These are phyloP conservation scores for Conus canariensis DNA, from an alignment of 2,888 invertebrate genomes.

Conservation along the genomic window DNA sequence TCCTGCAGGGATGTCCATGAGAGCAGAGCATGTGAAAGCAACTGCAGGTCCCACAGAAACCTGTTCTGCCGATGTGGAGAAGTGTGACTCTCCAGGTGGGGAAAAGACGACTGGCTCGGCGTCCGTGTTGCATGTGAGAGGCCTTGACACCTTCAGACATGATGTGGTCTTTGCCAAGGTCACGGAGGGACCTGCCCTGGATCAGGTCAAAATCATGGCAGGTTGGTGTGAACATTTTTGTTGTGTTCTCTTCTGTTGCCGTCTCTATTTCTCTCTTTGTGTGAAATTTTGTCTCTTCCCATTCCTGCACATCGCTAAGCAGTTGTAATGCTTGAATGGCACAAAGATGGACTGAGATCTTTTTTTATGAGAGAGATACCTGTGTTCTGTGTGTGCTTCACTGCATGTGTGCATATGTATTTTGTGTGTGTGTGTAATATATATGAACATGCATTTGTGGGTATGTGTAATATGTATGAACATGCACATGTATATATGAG, in stretches of 20 bases:
- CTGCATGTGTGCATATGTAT: neutral
- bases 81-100: neutral
- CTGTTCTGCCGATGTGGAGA: neutral
- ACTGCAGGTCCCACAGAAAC: neutral
- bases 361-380: no score
- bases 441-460: neutral
- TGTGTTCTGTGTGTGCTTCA: neutral
- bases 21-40: neutral
- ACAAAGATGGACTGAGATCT: no score
- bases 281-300: no score
- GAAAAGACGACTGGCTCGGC: neutral
- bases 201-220: conserved; percentile 7
- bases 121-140: neutral
- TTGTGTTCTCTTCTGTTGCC: no score
- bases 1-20: neutral
- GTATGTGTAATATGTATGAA: neutral
- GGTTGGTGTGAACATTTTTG: neutral
- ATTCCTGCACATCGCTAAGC: no score
- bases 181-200: conserved; percentile 3
- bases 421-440: neutral
- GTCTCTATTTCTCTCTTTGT: no score
- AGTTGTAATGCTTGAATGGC: no score
- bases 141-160: neutral
- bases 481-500: neutral
- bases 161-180: conserved; percentile 31